A percentile compares a stretch with the other conserved stretches of the same genome.
phyloP scores from a whole-genome alignment of 2,888 invertebrate species.

The Oligia strigilis region DNA sequence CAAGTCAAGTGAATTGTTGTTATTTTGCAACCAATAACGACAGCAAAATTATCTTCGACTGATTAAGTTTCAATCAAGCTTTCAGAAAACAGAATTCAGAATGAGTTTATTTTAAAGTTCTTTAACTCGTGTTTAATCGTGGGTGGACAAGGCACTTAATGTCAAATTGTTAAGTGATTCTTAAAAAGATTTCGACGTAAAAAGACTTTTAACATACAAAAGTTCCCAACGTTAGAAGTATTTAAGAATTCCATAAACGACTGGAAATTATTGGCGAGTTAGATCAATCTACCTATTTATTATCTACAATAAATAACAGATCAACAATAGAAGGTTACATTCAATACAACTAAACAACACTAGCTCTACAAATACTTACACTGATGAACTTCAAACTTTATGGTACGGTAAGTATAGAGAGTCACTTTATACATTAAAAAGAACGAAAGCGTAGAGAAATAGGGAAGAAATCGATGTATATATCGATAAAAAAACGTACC shows the following conservation, averaged over 20 bases:
- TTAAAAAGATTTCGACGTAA: background rate
- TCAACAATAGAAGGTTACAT: slow-evolving; percentile 25
- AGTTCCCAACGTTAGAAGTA: background rate
- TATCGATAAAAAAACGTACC: background rate
- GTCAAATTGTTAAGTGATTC: background rate
- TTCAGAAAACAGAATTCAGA: background rate
- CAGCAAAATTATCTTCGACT: background rate
- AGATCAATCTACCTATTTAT: slow-evolving; percentile 47
- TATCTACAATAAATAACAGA: slow-evolving; percentile 52
- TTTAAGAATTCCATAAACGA: background rate
- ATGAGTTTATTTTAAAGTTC: background rate
- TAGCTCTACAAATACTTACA: slow-evolving; percentile 27
- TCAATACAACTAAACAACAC: slow-evolving; percentile 42
- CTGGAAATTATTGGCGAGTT: slow-evolving; percentile 16
- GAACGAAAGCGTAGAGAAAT: background rate
- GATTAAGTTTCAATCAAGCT: background rate
- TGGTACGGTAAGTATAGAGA: background rate
- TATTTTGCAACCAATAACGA: background rate
- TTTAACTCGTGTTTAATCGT: background rate
- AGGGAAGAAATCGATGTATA: slow-evolving; percentile 7
- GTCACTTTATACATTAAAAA: background rate
- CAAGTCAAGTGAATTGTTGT: background rate
- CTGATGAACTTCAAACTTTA: background rate
- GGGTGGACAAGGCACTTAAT: background rate
- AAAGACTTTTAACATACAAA: background rate